Base-by-base conservation (phyloP, 2,888 invertebrate species). In the Campopleginae sp. region DNA sequence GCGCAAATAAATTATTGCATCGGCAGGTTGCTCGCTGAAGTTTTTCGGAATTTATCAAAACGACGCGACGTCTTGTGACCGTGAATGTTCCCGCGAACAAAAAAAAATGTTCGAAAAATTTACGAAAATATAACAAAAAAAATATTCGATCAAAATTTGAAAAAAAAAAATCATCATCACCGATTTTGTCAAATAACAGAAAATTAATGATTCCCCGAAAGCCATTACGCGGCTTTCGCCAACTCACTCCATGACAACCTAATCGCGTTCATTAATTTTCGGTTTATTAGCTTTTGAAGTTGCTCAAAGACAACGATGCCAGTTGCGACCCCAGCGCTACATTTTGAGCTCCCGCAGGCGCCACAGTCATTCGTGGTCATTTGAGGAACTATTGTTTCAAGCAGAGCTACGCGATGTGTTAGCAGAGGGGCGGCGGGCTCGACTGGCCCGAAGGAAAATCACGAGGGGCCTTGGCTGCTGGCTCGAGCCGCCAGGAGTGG, bases 361-460 rank as follows among this genome's bases (percentile, higher is more conserved):
- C 58, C 14, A 58, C 54, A 27, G 0, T 10, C n/a, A 23, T 14
- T 23, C 5, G 58, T 27, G 58, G 58, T 58, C 4, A 27, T 58
- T 58, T 58, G 6, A 27, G 14, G 58, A 10, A 58, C 58, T 58
- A 27, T 58, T 58, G 58, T 58, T 58, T 58, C 27, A 12, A 54
- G 54, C 23, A 8, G 27, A 2, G 14, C 8, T 33, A n/a, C 38
- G 51, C n/a, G n/a, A 48, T 48, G 48, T 12, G 27, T 0, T 0
- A 0, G 33, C n/a, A 14, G 19, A 19, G 72, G 12, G 72, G 38
- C 4, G 72, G 38, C 3, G 17, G 38, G 42, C 54, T 17, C 54
- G 38, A 46, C 44, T 58, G 46, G 54, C 38, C 61, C n/a, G 17
- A 38, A 5, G 58, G 44, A 46, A 70, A 70, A 70, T 70, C 44